These are phyloP conservation scores for Montifringilla adamsi DNA, from an alignment of 2,113 vertebrate genomes.

Conservation along the genomic window DNA sequence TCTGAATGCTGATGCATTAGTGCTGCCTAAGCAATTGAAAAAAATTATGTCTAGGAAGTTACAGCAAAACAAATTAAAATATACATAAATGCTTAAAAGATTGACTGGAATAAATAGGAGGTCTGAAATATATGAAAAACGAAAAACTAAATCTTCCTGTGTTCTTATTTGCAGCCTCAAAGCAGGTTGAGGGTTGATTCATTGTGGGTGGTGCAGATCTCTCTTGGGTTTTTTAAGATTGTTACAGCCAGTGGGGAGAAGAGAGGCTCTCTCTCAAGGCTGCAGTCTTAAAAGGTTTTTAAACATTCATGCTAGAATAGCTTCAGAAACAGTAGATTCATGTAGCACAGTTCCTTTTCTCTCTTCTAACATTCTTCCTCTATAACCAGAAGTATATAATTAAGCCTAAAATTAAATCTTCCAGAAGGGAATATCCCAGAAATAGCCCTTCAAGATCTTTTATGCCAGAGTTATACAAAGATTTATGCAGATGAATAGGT, in stretches of 20 bases:
- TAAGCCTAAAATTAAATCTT: slow-evolving; percentile 56
- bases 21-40: not conserved
- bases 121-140: not conserved
- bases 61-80: not conserved
- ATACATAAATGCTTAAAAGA: not conserved
- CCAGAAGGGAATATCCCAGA: slow-evolving; percentile 7
- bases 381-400: slow-evolving; percentile 42
- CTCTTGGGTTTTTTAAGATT: not conserved
- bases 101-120: not conserved
- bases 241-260: not conserved
- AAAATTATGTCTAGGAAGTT: not conserved
- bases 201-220: not conserved
- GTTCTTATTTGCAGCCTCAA: not conserved
- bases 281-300: not conserved
- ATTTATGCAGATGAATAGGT: not conserved
- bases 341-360: not conserved
- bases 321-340: not conserved
- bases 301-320: not conserved
- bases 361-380: not conserved
- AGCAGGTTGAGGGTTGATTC: not conserved
- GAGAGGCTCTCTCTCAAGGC: not conserved
- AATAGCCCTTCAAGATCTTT: slow-evolving; percentile 8
- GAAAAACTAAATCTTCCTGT: not conserved
- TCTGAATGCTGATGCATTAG: not conserved
- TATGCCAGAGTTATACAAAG: not conserved